Evolutionary conservation across 1,140 invertebrate genomes (phyloP), one percentile per base, ranked within the genome.

Genomic region (Neuroterus valhalla): DNA sequence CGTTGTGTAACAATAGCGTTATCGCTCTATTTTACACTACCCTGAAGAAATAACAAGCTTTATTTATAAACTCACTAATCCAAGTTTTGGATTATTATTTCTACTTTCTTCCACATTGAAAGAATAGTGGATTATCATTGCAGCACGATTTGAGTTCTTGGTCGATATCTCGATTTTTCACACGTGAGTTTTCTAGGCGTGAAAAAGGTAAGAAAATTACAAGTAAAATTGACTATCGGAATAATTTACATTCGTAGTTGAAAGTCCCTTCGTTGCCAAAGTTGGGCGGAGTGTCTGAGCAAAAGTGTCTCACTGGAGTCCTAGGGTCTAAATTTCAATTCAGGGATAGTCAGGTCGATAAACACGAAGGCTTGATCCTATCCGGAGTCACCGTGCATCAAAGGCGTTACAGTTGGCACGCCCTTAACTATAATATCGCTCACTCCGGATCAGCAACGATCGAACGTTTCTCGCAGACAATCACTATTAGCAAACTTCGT

Each of bases 401-500:
- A 62, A 62, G 55, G 23, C 55, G 55, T 62, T n/a, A 62, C 31
- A 62, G 26, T 62, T 26, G 55, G 55, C 55, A 62, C 26, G 31
- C 55, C 55, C 23, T 62, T 62, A 62, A 38, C 31, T 62, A 31
- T 26, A 62, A 62, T 62, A 62, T 62, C 26, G 55, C 55, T 62
- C 31, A 31, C 55, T 62, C 55, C 23, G 55, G 23, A 62, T 62
- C 31, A 62, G 55, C 55, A 14, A 3, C 14, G 55, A 62, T 31
- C 55, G 55, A 62, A 38, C 55, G 55, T 26, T 62, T 26, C 55
- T 44, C 67, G 31, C 55, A 44, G 74, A 72, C 74, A 78, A 72
- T 78, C 76, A 78, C 75, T 78, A 78, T 72, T 72, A 72, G 74
- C 70, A 76, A 78, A 78, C 74, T 78, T 78, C 48, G 66, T 78